Conservation (phyloP, 2,888 invertebrate genomes). For the Endotricha flammealis region DNA sequence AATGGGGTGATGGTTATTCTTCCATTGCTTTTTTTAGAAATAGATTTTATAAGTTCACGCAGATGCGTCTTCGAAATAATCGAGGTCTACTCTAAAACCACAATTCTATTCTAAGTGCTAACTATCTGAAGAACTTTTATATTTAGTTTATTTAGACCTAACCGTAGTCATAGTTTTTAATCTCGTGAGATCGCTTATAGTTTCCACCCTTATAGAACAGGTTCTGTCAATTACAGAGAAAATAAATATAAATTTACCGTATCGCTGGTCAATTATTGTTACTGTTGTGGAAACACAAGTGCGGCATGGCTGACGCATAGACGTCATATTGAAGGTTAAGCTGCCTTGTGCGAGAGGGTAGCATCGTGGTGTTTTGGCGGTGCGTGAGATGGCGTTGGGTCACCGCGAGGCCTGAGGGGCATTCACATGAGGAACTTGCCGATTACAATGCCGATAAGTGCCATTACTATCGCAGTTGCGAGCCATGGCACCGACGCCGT, state of each 20-base stretch:
- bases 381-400: conserved; percentile 45
- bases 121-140: too few relatives aligned
- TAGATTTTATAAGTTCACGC: too few relatives aligned
- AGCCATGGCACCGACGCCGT: conserved; percentile 80
- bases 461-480: conserved; percentile 82
- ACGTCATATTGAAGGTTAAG: conserved; percentile 20
- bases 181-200: too few relatives aligned
- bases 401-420: conserved; percentile 38
- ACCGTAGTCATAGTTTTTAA: too few relatives aligned
- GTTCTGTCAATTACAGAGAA: too few relatives aligned
- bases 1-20: too few relatives aligned
- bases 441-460: conserved; percentile 85
- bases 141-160: too few relatives aligned
- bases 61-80: too few relatives aligned
- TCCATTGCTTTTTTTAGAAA: too few relatives aligned
- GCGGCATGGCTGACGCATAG: conserved; percentile 8
- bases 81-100: too few relatives aligned
- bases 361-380: conserved; percentile 53
- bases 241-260: background rate
- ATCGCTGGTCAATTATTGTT: background rate
- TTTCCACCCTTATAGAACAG: too few relatives aligned
- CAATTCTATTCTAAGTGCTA: too few relatives aligned
- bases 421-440: conserved; percentile 91
- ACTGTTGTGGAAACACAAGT: conserved; percentile 11
- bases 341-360: conserved; percentile 39